Percentiles rank a stretch among this genome's conserved stretches.
Evolutionary conservation across 2,113 vertebrate genomes (phyloP).

Genomic region (Ondatra zibethicus): DNA sequence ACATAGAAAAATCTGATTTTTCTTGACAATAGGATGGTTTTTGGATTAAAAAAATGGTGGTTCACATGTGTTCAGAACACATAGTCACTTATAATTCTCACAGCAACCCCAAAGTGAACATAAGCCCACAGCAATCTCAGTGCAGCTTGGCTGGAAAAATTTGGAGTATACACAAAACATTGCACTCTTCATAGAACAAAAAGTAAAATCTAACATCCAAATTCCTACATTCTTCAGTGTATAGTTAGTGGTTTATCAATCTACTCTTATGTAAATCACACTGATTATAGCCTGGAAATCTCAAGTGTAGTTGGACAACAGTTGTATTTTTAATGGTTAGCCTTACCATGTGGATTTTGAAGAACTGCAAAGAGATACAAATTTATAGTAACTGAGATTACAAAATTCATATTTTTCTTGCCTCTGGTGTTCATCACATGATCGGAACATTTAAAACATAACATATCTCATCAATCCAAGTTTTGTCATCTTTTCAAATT

Average conservation of each 20-base stretch:
- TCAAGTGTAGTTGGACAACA: not conserved
- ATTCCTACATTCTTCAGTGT: not conserved
- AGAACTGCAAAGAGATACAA: not conserved
- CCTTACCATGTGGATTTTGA: not conserved
- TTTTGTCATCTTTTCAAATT: constrained; percentile 69
- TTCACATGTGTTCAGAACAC: not conserved
- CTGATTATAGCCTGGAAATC: not conserved
- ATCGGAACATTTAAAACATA: constrained; percentile 49
- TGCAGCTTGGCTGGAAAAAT: not conserved
- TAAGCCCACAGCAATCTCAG: not conserved
- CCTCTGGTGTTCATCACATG: constrained; percentile 66
- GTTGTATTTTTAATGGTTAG: not conserved
- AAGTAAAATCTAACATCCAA: not conserved
- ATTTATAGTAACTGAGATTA: not conserved
- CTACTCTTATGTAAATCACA: not conserved
- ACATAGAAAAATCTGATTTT: not conserved
- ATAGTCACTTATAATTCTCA: not conserved
- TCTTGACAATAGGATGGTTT: not conserved
- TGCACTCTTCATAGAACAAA: not conserved
- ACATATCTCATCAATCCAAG: constrained; percentile 70
- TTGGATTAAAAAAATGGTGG: not conserved
- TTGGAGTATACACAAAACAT: not conserved
- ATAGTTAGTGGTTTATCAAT: not conserved
- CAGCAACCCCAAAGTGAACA: not conserved
- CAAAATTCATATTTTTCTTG: constrained; percentile 62